Evolutionary conservation across 2,113 vertebrate genomes (phyloP).

Genomic region (Phodopus roborovskii): DNA sequence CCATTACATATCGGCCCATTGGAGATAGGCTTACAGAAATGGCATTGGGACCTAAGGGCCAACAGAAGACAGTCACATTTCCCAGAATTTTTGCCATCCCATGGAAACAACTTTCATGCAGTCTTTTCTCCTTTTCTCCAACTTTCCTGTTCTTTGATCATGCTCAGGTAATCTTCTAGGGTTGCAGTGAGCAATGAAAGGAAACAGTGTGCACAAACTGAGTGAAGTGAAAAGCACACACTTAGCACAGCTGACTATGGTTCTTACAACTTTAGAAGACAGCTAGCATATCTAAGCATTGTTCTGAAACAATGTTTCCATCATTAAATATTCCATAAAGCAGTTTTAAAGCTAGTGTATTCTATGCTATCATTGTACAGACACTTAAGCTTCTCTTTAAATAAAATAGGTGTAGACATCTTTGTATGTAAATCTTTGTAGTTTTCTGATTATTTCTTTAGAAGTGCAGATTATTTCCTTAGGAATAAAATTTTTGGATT

Average conservation of each 20-base stretch:
- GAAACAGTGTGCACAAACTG: neutral
- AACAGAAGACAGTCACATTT: conserved; percentile 66
- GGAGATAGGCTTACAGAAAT: conserved; percentile 99
- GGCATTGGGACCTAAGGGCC: conserved; percentile 93
- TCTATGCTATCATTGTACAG: neutral
- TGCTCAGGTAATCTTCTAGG: neutral
- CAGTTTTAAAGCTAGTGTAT: conserved; percentile 31
- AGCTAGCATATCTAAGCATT: neutral
- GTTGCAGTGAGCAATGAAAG: neutral
- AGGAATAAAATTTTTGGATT: neutral
- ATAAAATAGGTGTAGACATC: neutral
- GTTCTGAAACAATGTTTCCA: conserved; percentile 34
- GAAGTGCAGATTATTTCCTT: conserved; percentile 35
- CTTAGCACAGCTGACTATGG: neutral
- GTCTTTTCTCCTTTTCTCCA: neutral
- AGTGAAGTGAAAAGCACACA: neutral
- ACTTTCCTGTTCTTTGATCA: neutral
- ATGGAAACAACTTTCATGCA: conserved; percentile 7
- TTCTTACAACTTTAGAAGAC: neutral
- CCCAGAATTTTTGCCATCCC: neutral
- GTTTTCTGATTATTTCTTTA: conserved; percentile 26
- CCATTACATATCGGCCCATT: conserved; percentile 99
- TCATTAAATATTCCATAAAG: conserved; percentile 27
- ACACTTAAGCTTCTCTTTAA: conserved; percentile 40
- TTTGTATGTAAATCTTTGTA: conserved; percentile 24